These are phyloP conservation scores for Drosophila nigritarsus DNA, from an alignment of 2,888 invertebrate genomes.

Conservation along the genomic window DNA sequence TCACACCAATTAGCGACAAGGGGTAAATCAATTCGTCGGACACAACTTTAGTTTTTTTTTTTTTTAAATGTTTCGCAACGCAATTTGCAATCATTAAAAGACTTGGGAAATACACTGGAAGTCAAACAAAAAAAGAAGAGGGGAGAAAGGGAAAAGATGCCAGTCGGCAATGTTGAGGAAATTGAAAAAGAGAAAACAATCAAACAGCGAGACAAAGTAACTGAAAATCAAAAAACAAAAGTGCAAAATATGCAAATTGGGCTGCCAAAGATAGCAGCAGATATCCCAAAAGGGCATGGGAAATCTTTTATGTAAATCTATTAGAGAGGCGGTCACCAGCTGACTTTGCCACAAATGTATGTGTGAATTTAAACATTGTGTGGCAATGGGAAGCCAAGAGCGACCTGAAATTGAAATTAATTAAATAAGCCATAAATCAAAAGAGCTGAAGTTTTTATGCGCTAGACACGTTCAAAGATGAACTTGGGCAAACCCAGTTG, in stretches of 20 bases:
- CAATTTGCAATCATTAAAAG: constrained; percentile 35
- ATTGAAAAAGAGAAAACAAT: constrained; percentile 33
- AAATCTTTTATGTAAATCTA: constrained; percentile 33
- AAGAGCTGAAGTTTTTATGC: constrained; percentile 10
- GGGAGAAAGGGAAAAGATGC: constrained; percentile 8
- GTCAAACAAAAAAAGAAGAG: background rate
- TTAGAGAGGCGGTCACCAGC: constrained; percentile 6
- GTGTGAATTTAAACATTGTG: constrained; percentile 40
- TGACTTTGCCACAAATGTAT: constrained; percentile 20
- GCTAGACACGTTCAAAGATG: background rate
- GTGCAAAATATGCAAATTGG: constrained; percentile 52
- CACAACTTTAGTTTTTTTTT: constrained; percentile 17
- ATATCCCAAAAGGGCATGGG: constrained; percentile 23
- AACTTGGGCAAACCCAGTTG: background rate
- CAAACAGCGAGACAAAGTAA: constrained; percentile 11
- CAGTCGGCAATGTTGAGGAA: constrained; percentile 19
- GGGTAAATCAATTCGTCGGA: constrained; percentile 1
- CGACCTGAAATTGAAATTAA: constrained; percentile 18
- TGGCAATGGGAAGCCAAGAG: constrained; percentile 8
- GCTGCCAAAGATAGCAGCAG: constrained; percentile 19
- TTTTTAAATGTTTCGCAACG: constrained; percentile 25
- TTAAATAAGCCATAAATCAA: constrained; percentile 30
- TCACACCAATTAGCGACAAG: constrained; percentile 18
- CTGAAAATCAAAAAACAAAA: constrained; percentile 26
- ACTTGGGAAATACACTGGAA: constrained; percentile 10